Evolutionary conservation across 2,888 invertebrate genomes (phyloP).

Genomic region (Heliconius erato): DNA sequence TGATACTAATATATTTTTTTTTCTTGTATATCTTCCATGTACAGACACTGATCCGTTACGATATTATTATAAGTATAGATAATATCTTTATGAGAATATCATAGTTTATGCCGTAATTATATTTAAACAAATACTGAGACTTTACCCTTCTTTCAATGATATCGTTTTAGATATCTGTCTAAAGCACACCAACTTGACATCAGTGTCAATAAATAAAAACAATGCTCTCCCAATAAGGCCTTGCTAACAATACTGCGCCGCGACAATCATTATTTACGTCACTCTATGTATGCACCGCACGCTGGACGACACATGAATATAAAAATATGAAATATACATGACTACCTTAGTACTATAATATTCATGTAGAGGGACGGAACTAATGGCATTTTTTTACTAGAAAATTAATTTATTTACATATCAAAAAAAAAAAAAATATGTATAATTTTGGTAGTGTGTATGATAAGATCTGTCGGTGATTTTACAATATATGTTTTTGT

Average conservation of each 20-base stretch:
- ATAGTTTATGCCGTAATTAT: not conserved
- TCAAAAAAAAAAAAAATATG: not conserved
- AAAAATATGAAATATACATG: conserved; percentile 12
- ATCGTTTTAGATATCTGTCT: not conserved
- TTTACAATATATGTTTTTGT: not conserved
- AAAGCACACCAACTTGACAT: not conserved
- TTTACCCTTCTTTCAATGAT: not conserved
- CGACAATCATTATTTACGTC: conserved; percentile 7
- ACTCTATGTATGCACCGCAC: conserved; percentile 15
- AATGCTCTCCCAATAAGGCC: conserved; percentile 30
- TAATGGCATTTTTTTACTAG: not conserved
- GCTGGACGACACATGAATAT: conserved; percentile 24
- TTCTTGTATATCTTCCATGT: too few relatives aligned
- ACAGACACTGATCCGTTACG: too few relatives aligned
- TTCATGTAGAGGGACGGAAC: not conserved
- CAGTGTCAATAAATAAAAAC: conserved; percentile 22
- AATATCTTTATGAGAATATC: too few relatives aligned
- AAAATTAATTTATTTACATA: too few relatives aligned
- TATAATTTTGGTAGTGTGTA: not conserved
- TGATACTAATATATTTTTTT: too few relatives aligned
- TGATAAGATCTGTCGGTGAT: not conserved
- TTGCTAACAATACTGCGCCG: conserved; percentile 16
- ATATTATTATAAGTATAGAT: too few relatives aligned
- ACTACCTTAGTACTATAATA: not conserved
- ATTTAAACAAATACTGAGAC: too few relatives aligned